Conservation (phyloP, 2,888 invertebrate species). For the Phengaris alcon region DNA sequence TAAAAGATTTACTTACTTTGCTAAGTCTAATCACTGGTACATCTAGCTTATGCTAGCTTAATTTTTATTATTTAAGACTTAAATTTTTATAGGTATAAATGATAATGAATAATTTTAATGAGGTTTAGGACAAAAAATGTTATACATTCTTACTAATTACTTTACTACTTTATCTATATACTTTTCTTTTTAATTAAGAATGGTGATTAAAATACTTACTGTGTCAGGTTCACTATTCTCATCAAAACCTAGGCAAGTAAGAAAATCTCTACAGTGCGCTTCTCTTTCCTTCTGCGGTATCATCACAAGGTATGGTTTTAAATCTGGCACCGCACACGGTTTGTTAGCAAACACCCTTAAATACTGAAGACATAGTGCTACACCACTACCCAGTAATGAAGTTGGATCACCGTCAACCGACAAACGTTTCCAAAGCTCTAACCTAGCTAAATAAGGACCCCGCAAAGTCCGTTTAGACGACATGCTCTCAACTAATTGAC, state of each 20-base stretch:
- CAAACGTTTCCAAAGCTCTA: conserved; percentile 85
- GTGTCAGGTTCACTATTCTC: conserved; percentile 81
- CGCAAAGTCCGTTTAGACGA: conserved; percentile 77
- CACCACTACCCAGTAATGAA: conserved; percentile 80
- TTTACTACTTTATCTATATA: too few relatives aligned
- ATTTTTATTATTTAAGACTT: too few relatives aligned
- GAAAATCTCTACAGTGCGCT: conserved; percentile 78
- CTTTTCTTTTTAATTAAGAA: too few relatives aligned
- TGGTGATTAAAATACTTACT: conserved; percentile 62
- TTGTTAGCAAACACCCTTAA: conserved; percentile 91
- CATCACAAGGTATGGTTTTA: conserved; percentile 86
- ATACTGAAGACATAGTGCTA: conserved; percentile 87
- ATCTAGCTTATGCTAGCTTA: too few relatives aligned
- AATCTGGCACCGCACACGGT: conserved; percentile 91
- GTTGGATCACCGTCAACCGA: conserved; percentile 76
- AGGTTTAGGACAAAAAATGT: too few relatives aligned
- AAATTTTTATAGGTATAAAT: too few relatives aligned
- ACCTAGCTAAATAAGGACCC: conserved; percentile 90
- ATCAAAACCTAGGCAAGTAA: conserved; percentile 82
- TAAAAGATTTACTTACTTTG: too few relatives aligned
- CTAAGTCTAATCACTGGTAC: too few relatives aligned
- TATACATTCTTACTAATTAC: too few relatives aligned
- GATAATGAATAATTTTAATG: too few relatives aligned
- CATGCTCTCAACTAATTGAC: conserved; percentile 74
- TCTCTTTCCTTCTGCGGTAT: conserved; percentile 82